A percentile compares a stretch with the other conserved stretches of the same genome.
phyloP scores from a whole-genome alignment of 2,797 vertebrate species.

The Sternarchorhynchus goeldii region DNA sequence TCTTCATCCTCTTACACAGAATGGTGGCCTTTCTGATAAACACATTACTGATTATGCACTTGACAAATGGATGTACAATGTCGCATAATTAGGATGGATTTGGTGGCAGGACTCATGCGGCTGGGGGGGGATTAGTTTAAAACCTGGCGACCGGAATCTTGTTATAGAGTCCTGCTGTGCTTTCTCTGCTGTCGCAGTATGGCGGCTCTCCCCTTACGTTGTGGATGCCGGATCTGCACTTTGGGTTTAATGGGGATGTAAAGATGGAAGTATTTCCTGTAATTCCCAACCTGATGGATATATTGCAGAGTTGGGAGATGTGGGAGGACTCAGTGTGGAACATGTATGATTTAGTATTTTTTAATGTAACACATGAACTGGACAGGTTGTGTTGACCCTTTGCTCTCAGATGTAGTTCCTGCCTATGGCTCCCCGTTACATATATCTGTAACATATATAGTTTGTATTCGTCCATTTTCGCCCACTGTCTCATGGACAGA shows the following conservation, averaged over 20 bases:
- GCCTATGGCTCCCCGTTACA: too few relatives aligned
- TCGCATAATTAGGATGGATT: slow-evolving; percentile 57
- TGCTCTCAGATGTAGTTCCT: too few relatives aligned
- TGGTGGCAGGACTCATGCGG: slow-evolving; percentile 40
- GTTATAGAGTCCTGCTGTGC: slow-evolving; percentile 38
- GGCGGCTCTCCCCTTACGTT: slow-evolving; percentile 7
- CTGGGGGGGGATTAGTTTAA: slow-evolving; percentile 53
- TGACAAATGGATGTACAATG: slow-evolving; percentile 57
- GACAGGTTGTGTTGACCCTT: too few relatives aligned
- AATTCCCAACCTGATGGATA: slow-evolving; percentile 1
- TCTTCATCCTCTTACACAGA: slow-evolving; percentile 27
- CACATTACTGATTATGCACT: slow-evolving; percentile 48
- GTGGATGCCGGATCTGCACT: neutral
- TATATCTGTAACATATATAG: too few relatives aligned
- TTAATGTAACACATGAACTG: too few relatives aligned
- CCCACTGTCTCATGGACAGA: too few relatives aligned
- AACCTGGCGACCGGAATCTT: slow-evolving; percentile 47
- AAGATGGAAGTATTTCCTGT: slow-evolving; percentile 3
- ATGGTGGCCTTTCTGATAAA: slow-evolving; percentile 49
- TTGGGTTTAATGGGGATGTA: slow-evolving; percentile 9
- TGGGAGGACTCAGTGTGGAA: too few relatives aligned
- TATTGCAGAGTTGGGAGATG: neutral
- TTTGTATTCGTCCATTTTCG: too few relatives aligned
- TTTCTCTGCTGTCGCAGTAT: slow-evolving; percentile 21
- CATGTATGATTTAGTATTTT: too few relatives aligned